Evolutionary conservation across 2,888 invertebrate genomes (phyloP).

Genomic region (Eupithecia centaureata): DNA sequence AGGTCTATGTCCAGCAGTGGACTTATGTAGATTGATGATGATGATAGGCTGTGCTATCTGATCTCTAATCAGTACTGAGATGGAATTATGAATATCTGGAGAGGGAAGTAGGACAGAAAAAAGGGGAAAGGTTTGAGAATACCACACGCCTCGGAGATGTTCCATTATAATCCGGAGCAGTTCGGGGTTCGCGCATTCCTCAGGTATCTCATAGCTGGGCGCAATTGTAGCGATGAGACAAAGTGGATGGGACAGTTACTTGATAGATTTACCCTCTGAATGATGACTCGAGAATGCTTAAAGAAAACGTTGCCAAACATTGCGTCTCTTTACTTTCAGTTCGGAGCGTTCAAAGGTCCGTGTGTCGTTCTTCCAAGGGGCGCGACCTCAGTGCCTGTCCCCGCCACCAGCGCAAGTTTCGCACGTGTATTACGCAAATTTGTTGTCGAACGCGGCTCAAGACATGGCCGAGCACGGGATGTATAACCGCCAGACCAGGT

Average conservation of each 20-base stretch:
- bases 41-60: not conserved
- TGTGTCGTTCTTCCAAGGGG: slow-evolving; percentile 93
- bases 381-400: slow-evolving; percentile 87
- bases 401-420: slow-evolving; percentile 83
- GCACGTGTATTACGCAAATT: slow-evolving; percentile 71
- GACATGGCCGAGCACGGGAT: slow-evolving; percentile 77
- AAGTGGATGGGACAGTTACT: not conserved
- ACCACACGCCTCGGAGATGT: not conserved
- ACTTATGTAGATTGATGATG: too few species aligned
- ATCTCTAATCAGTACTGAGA: too few species aligned
- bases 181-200: too few species aligned
- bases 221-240: too few species aligned
- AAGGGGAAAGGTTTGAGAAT: not conserved
- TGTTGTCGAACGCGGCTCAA: slow-evolving; percentile 76
- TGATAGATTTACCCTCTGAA: not conserved
- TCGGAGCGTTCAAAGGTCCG: slow-evolving; percentile 91
- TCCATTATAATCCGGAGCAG: not conserved
- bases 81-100: too few species aligned
- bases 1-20: too few species aligned
- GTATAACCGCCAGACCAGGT: slow-evolving; percentile 89
- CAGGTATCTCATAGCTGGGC: too few species aligned
- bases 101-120: not conserved
- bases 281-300: not conserved
- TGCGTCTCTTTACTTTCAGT: slow-evolving; percentile 76
- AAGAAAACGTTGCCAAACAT: not conserved